Evolutionary conservation across 2,888 invertebrate genomes (phyloP).

Genomic region (Calliphora vomitoria): DNA sequence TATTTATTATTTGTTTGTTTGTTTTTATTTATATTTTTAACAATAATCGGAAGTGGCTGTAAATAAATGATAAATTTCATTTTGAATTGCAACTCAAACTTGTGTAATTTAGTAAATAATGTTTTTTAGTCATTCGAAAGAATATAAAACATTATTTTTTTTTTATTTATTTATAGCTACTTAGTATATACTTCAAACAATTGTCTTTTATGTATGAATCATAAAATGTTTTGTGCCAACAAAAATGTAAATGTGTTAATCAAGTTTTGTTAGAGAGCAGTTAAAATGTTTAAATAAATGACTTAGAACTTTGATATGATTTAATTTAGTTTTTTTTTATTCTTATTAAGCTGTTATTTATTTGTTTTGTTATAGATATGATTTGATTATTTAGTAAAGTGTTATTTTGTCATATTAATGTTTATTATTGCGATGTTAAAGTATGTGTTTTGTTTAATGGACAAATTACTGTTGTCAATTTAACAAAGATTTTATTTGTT

Average conservation of each 20-base stretch:
- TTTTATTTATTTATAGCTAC: not conserved
- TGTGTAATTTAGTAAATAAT: constrained; percentile 48
- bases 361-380: not conserved
- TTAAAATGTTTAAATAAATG: too few relatives aligned
- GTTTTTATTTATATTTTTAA: constrained; percentile 21
- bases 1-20: constrained; percentile 12
- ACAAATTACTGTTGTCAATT: constrained; percentile 8
- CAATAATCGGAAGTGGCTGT: constrained; percentile 68
- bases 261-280: too few relatives aligned
- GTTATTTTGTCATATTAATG: constrained; percentile 14
- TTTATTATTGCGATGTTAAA: not conserved
- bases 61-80: constrained; percentile 63
- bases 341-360: not conserved
- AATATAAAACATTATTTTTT: constrained; percentile 38
- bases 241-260: not conserved
- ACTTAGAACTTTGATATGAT: not conserved
- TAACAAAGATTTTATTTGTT: constrained; percentile 27
- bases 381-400: constrained; percentile 8
- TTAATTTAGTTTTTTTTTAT: not conserved
- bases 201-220: constrained; percentile 11
- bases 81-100: constrained; percentile 38
- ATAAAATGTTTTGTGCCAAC: not conserved
- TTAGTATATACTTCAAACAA: not conserved
- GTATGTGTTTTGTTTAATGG: constrained; percentile 3
- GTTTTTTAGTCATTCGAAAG: constrained; percentile 31